phyloP scores from a whole-genome alignment of 2,888 invertebrate species.

The Synanthedon formicaeformis region DNA sequence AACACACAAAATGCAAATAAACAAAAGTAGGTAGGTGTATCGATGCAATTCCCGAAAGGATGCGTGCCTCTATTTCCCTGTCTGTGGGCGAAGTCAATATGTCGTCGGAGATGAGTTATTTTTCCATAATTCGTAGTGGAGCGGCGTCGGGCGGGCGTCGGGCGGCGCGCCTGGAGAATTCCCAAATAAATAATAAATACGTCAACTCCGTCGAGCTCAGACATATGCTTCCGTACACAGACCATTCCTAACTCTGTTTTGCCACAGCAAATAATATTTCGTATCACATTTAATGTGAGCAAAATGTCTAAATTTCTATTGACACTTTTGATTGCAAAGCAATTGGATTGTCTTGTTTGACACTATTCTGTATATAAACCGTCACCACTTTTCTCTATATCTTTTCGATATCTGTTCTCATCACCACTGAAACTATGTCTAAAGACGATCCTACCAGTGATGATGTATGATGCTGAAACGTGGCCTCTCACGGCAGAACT shows the following conservation, averaged over 20 bases:
- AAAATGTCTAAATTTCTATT: slow-evolving; percentile 4
- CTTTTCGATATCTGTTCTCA: too few relatives aligned
- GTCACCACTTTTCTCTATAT: too few relatives aligned
- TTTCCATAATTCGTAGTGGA: slow-evolving; percentile 42
- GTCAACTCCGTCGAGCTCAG: slow-evolving; percentile 30
- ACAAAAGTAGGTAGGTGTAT: slow-evolving; percentile 23
- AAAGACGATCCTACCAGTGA: too few relatives aligned
- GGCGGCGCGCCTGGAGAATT: slow-evolving; percentile 41
- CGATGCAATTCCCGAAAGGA: slow-evolving; percentile 56
- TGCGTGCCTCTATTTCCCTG: slow-evolving; percentile 40
- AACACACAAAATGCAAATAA: background rate
- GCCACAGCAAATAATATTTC: slow-evolving; percentile 14
- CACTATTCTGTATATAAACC: too few relatives aligned
- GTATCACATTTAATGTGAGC: slow-evolving; percentile 41
- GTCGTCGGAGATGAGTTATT: slow-evolving; percentile 63
- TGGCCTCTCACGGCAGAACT: too few relatives aligned
- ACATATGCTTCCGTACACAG: slow-evolving; percentile 15
- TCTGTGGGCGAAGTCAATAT: slow-evolving; percentile 55
- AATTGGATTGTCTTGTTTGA: too few relatives aligned
- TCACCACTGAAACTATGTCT: too few relatives aligned
- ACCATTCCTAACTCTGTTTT: slow-evolving; percentile 22
- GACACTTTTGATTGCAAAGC: too few relatives aligned
- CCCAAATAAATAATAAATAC: slow-evolving; percentile 70
- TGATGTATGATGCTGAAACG: too few relatives aligned
- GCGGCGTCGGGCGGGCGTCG: slow-evolving; percentile 11